phyloP scores from a whole-genome alignment of 2,113 vertebrate genomes.

The Callipepla squamata region DNA sequence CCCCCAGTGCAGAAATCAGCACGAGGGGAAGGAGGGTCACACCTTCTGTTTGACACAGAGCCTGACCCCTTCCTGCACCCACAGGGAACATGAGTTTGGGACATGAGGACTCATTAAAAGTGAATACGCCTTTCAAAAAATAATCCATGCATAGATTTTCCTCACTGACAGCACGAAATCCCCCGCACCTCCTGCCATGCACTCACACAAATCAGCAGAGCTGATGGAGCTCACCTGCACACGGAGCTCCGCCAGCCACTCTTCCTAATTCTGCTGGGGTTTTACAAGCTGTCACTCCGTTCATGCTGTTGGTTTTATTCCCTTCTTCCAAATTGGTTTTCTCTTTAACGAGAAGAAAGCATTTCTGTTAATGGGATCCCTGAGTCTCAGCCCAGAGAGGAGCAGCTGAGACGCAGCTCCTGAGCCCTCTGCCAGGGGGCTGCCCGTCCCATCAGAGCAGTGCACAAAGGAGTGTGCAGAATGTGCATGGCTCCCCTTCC shows the following conservation, averaged over 20 bases:
- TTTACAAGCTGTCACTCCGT: slow-evolving; percentile 48
- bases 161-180: not conserved
- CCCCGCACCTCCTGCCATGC: not conserved
- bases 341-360: slow-evolving; percentile 42
- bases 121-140: fast-evolving
- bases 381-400: not conserved
- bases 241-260: not conserved
- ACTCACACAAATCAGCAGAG: not conserved
- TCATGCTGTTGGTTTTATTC: slow-evolving; percentile 7
- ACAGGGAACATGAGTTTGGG: not conserved
- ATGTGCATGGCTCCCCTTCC: slow-evolving; percentile 38
- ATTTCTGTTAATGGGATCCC: slow-evolving; percentile 52
- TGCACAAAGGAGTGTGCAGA: slow-evolving; percentile 29
- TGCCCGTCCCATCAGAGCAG: not conserved
- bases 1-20: not conserved
- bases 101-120: not conserved
- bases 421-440: not conserved
- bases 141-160: fast-evolving
- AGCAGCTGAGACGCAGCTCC: slow-evolving; percentile 35
- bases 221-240: slow-evolving; percentile 10
- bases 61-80: fast-evolving
- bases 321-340: slow-evolving; percentile 63
- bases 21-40: not conserved
- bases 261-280: not conserved
- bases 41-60: not conserved